Evolutionary conservation across 2,797 vertebrate species (phyloP), one percentile per base, ranked within the genome.

Genomic region (Centroberyx gerrardi): DNA sequence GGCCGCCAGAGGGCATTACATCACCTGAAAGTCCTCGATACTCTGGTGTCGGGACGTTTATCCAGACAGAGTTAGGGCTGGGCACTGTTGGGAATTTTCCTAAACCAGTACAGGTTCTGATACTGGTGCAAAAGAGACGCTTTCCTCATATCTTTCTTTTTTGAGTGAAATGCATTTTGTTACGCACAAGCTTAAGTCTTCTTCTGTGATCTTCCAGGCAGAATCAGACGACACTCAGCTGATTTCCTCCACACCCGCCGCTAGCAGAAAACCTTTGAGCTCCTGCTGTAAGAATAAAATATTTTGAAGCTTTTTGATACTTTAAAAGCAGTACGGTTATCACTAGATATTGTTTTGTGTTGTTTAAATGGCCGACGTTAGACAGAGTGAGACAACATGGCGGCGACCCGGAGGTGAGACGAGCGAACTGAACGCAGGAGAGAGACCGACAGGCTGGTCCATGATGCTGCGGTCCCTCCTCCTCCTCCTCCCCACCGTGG

Each of bases 261-360:
- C 2, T 46, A 2, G 12, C 3, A 40, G 70, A 73, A 44, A 73
- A 42, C 17, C 27, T 5, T 0, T 36, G 2, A 59, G 8, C 27
- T 10, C 38, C 38, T 7, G 8, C 22, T 2, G 9, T 3, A 28
- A 68, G 31, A 65, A 7, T 29, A 42, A 17, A 63, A 67, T 31
- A 51, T 17, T 18, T 22, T n/a, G 14, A 62, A 40, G 31, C 7
- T 40, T 64, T 27, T 56, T 42, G 5, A 17, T 1, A 2, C 27
- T 28, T 12, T 22, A 51, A 60, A 77, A 46, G 27, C 53, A 42
- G 58, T 4, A 14, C 3, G 13, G 46, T 15, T 22, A 44, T 36
- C 52, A 55, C 68, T 15, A 27, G 59, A 28, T 17, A 60, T 46
- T 75, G n/a, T 49, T 10, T 28, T 14, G 49, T 54, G 53, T 64